Conservation (phyloP, 1,140 invertebrate species). For the Telenomus remus region DNA sequence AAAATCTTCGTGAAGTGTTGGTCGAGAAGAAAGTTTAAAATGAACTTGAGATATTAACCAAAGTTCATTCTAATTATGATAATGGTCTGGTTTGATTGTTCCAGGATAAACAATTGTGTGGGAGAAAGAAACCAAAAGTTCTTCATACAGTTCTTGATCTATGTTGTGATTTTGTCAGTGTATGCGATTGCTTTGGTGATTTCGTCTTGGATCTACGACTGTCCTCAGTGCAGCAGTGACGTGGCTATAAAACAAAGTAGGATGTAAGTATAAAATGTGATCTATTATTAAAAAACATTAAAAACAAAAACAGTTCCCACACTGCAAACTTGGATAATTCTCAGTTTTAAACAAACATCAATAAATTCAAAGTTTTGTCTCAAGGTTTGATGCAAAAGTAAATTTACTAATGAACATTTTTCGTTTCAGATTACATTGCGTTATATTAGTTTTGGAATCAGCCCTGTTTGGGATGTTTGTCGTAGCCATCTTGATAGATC, state of each 20-base stretch:
- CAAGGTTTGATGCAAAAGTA: too few relatives aligned
- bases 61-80: too few relatives aligned
- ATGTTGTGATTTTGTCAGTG: slow-evolving; percentile 82
- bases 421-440: slow-evolving; percentile 86
- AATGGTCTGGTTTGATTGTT: neutral
- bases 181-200: slow-evolving; percentile 92
- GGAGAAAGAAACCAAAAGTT: slow-evolving; percentile 96
- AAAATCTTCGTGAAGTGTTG: too few relatives aligned
- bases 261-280: slow-evolving; percentile 79
- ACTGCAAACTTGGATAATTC: too few relatives aligned
- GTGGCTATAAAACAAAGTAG: slow-evolving; percentile 83
- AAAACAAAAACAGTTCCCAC: too few relatives aligned
- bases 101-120: slow-evolving; percentile 95
- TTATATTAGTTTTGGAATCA: slow-evolving; percentile 89
- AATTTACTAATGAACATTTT: too few relatives aligned
- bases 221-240: slow-evolving; percentile 81
- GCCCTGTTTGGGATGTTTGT: slow-evolving; percentile 93
- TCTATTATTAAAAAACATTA: neutral
- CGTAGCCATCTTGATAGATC: slow-evolving; percentile 91
- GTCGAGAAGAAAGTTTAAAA: too few relatives aligned
- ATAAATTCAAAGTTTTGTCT: too few relatives aligned
- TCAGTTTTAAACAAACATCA: too few relatives aligned
- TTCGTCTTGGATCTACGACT: slow-evolving; percentile 85
- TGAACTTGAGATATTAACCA: too few relatives aligned
- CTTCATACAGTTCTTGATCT: slow-evolving; percentile 94